Percentiles rank a stretch among this genome's conserved stretches.
phyloP scores from a whole-genome alignment of 2,888 invertebrate genomes.

The Nemurella pictetii region DNA sequence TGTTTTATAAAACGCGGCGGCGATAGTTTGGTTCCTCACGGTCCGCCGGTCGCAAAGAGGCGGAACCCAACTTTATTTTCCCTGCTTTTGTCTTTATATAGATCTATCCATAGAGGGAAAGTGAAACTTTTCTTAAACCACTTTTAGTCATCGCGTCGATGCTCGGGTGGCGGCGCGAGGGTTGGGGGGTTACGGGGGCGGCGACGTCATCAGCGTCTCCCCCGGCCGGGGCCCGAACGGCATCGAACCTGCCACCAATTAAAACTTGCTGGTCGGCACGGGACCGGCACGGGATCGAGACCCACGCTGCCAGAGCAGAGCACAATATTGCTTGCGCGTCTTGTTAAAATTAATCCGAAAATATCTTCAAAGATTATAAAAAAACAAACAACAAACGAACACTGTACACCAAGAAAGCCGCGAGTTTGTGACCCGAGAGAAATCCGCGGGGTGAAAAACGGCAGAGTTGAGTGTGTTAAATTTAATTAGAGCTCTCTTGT shows the following conservation, averaged over 20 bases:
- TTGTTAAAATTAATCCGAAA: constrained; percentile 1
- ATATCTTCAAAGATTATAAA: neutral
- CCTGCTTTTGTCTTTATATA: neutral
- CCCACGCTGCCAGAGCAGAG: too few relatives aligned
- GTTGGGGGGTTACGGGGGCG: neutral
- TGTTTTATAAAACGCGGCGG: neutral
- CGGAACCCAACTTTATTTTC: neutral
- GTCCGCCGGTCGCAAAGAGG: neutral
- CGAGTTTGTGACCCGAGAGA: neutral
- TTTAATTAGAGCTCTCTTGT: constrained; percentile 2
- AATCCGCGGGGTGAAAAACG: neutral
- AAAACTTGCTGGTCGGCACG: constrained; percentile 31
- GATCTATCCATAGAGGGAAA: neutral
- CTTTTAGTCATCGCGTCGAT: constrained; percentile 23
- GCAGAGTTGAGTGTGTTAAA: neutral
- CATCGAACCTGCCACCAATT: constrained; percentile 33
- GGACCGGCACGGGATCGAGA: neutral
- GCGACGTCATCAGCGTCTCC: constrained; percentile 17
- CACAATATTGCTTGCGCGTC: too few relatives aligned
- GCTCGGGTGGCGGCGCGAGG: neutral
- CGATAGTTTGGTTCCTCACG: neutral
- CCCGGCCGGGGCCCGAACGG: neutral
- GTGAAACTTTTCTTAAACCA: constrained; percentile 31
- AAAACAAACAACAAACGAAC: neutral
- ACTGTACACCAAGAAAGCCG: too few relatives aligned